A percentile compares a stretch with the other conserved stretches of the same genome.
These are phyloP conservation scores for Carassius gibelio DNA, from an alignment of 2,113 vertebrate species.

Conservation along the genomic window DNA sequence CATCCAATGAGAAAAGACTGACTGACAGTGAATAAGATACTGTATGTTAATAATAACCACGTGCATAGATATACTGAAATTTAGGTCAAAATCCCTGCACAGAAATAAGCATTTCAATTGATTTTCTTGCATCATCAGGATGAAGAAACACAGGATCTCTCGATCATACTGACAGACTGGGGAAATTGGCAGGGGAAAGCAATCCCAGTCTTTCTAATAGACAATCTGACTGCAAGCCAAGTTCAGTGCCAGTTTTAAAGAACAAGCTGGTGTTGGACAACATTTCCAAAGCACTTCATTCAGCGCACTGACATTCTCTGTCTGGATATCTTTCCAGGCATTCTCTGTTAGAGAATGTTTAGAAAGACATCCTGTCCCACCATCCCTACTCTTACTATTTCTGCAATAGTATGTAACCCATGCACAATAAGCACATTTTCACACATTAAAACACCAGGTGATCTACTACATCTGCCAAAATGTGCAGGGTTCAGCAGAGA, in stretches of 20 bases:
- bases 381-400: neutral
- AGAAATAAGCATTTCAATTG: constrained; percentile 30
- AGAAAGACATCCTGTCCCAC: neutral
- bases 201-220: constrained; percentile 61
- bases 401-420: neutral
- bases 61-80: constrained; percentile 28
- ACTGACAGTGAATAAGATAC: too few relatives aligned
- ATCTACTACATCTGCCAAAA: neutral
- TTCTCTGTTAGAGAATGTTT: neutral
- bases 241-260: constrained; percentile 63
- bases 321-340: too few relatives aligned
- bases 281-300: constrained; percentile 64
- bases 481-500: neutral
- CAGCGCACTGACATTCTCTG: neutral
- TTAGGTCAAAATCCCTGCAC: constrained; percentile 54
- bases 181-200: constrained; percentile 51
- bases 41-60: neutral
- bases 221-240: constrained; percentile 69
- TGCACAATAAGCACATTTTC: neutral
- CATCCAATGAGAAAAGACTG: neutral
- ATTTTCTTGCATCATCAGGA: constrained; percentile 54
- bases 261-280: constrained; percentile 30
- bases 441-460: neutral
- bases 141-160: constrained; percentile 14
- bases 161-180: constrained; percentile 43